Conservation (phyloP, 2,888 invertebrate genomes). For the Abscondita cerata region DNA sequence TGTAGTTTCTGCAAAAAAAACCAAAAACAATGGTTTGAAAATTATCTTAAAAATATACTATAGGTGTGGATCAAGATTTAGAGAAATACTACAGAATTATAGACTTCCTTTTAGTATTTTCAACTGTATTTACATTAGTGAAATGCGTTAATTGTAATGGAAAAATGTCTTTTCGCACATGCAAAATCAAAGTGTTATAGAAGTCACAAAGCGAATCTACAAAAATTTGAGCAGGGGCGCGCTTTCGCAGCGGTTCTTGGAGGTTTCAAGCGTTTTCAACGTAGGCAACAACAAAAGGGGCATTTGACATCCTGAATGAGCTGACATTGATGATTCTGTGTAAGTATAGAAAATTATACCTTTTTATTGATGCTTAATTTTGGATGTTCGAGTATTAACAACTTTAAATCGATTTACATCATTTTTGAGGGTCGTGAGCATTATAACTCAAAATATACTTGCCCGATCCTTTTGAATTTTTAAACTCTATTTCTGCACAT, state of each 20-base stretch:
- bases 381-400: background rate
- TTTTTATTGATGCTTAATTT: conserved; percentile 2
- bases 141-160: too few relatives aligned
- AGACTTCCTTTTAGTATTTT: too few relatives aligned
- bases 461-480: background rate
- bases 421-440: background rate
- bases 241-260: conserved; percentile 44
- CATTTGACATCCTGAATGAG: background rate
- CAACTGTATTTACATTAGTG: too few relatives aligned
- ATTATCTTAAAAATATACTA: too few relatives aligned
- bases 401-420: conserved; percentile 1
- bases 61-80: too few relatives aligned
- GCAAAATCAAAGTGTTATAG: background rate
- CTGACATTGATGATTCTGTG: conserved; percentile 1
- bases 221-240: conserved; percentile 45
- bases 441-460: background rate
- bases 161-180: too few relatives aligned
- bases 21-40: too few relatives aligned
- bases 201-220: conserved; percentile 40
- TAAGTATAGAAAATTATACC: background rate
- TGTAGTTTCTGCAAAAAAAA: too few relatives aligned
- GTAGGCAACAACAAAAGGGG: background rate
- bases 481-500: background rate
- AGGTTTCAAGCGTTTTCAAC: conserved; percentile 40
- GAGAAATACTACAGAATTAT: too few relatives aligned